These are phyloP conservation scores for Euphonia xanthogaster DNA, from an alignment of 2,797 vertebrate species.

Conservation along the genomic window DNA sequence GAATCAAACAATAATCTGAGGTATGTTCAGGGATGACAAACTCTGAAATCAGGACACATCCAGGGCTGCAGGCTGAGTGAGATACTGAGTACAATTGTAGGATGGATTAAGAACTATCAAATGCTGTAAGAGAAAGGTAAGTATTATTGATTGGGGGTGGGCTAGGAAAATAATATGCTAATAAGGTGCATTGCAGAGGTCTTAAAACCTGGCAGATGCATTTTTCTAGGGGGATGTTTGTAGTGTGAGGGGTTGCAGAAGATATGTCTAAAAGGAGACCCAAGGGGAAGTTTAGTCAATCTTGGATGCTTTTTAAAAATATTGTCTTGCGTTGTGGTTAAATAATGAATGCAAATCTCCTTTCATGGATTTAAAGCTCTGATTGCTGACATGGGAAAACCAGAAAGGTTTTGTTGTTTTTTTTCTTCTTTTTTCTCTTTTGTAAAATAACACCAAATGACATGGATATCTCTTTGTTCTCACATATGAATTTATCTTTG, in stretches of 20 bases:
- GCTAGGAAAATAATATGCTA: conserved; percentile 61
- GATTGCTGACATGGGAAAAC: conserved; percentile 67
- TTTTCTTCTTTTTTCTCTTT: neutral
- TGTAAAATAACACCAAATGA: conserved; percentile 65
- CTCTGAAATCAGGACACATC: conserved; percentile 58
- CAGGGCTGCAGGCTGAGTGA: conserved; percentile 44
- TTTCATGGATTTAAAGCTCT: conserved; percentile 66
- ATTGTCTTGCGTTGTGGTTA: conserved; percentile 60
- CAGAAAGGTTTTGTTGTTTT: neutral
- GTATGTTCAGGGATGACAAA: conserved; percentile 38
- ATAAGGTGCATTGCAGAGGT: conserved; percentile 36
- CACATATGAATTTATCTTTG: conserved; percentile 53
- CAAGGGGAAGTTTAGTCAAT: conserved; percentile 52
- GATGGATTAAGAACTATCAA: conserved; percentile 66
- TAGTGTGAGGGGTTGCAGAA: conserved; percentile 42
- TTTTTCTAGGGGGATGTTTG: conserved; percentile 48
- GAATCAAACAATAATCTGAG: conserved; percentile 63
- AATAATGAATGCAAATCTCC: conserved; percentile 72
- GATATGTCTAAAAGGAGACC: conserved; percentile 31
- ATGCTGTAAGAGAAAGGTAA: conserved; percentile 54
- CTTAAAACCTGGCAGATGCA: conserved; percentile 37
- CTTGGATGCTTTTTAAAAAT: conserved; percentile 60
- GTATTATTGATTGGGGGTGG: conserved; percentile 67
- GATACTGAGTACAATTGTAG: conserved; percentile 42
- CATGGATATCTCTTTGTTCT: conserved; percentile 65